A percentile compares a stretch with the other conserved stretches of the same genome.
These are phyloP conservation scores for Gracilinanus agilis DNA, from an alignment of 2,113 vertebrate species.

Conservation along the genomic window DNA sequence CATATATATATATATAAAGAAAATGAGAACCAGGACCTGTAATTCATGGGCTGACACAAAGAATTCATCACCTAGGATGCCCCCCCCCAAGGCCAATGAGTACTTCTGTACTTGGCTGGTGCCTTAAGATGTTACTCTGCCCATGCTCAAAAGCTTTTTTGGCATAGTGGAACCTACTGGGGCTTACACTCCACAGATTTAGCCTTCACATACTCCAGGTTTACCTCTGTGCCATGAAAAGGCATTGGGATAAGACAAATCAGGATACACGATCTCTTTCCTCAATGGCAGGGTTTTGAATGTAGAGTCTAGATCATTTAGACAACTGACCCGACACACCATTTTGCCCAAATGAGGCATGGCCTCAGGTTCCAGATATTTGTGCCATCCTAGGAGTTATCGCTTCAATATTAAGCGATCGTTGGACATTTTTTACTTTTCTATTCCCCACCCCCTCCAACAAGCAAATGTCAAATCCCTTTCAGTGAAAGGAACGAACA, in stretches of 20 bases:
- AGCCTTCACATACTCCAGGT: not conserved
- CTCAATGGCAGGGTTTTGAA: constrained; percentile 31
- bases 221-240: not conserved
- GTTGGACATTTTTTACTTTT: not conserved
- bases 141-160: not conserved
- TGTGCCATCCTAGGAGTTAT: not conserved
- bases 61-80: not conserved
- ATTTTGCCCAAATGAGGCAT: not conserved
- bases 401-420: not conserved
- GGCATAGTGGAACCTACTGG: not conserved
- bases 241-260: not conserved
- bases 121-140: not conserved
- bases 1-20: not conserved
- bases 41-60: not conserved
- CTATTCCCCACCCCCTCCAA: not conserved
- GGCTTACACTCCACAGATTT: not conserved
- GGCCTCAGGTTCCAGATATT: not conserved
- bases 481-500: not conserved
- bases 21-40: constrained; percentile 49
- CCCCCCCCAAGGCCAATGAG: not conserved
- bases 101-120: not conserved
- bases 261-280: not conserved
- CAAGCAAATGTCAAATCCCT: not conserved
- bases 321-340: constrained; percentile 5
- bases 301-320: constrained; percentile 22